Evolutionary conservation across 1,140 invertebrate genomes (phyloP).

Genomic region (Lasioglossum baleicum): DNA sequence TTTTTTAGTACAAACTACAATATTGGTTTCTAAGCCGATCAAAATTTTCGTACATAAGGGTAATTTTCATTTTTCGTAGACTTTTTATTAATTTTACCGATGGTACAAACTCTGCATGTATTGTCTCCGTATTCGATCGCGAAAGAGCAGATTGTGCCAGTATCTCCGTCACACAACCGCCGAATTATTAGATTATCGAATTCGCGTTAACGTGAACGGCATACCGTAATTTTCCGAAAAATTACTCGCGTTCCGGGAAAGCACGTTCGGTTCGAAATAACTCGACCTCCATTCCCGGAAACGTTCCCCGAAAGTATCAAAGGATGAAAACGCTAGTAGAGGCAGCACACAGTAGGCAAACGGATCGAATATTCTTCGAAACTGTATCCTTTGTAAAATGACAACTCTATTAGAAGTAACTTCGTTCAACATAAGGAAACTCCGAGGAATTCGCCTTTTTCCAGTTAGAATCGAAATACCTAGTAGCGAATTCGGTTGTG

Average conservation of each 20-base stretch:
- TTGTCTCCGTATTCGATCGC: too few relatives aligned
- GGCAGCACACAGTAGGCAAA: background rate
- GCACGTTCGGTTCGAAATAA: background rate
- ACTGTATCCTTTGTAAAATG: conserved; percentile 32
- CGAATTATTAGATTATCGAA: too few relatives aligned
- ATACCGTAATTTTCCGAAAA: background rate
- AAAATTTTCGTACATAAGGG: too few relatives aligned
- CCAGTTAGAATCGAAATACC: conserved; percentile 45
- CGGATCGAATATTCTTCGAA: conserved; percentile 22
- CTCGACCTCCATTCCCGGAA: background rate
- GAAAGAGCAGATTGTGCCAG: too few relatives aligned
- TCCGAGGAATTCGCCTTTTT: conserved; percentile 35
- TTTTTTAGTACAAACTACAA: too few relatives aligned
- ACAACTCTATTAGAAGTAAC: conserved; percentile 51
- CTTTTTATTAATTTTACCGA: too few relatives aligned
- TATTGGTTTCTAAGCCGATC: too few relatives aligned
- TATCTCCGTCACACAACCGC: too few relatives aligned
- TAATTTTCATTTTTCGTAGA: too few relatives aligned
- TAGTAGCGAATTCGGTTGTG: conserved; percentile 1
- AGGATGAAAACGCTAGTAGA: background rate
- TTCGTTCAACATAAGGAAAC: conserved; percentile 40
- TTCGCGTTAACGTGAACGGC: too few relatives aligned
- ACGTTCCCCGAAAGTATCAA: background rate
- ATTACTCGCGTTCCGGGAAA: background rate
- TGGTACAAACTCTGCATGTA: too few relatives aligned